These are phyloP conservation scores for Drosophila mimetica DNA, from an alignment of 2,888 invertebrate species.

Conservation along the genomic window DNA sequence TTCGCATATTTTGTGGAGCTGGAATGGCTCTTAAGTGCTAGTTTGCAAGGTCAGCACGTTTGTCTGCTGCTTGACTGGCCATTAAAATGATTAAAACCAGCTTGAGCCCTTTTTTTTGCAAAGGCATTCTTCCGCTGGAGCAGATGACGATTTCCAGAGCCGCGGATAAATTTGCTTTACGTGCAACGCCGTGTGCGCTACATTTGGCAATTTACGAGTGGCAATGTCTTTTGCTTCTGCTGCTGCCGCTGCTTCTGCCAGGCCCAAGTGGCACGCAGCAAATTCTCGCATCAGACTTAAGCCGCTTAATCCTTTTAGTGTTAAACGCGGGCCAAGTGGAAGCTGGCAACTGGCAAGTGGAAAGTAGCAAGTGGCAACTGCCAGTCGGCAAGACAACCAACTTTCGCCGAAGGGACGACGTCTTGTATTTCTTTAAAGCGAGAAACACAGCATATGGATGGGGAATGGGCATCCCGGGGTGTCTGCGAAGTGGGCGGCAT, in stretches of 20 bases:
- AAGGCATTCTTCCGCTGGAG: slow-evolving; percentile 32
- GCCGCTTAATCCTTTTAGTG: slow-evolving; percentile 78
- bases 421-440: slow-evolving; percentile 66
- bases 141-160: slow-evolving; percentile 40
- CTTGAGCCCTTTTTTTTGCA: slow-evolving; percentile 39
- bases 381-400: slow-evolving; percentile 51
- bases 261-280: slow-evolving; percentile 61
- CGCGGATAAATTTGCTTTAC: slow-evolving; percentile 69
- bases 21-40: slow-evolving; percentile 14
- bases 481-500: slow-evolving; percentile 16
- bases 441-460: slow-evolving; percentile 40
- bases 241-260: slow-evolving; percentile 33
- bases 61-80: slow-evolving; percentile 26
- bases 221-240: slow-evolving; percentile 34
- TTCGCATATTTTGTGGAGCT: slow-evolving; percentile 11
- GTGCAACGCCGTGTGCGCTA: slow-evolving; percentile 51
- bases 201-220: slow-evolving; percentile 59
- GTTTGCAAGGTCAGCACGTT: slow-evolving; percentile 51
- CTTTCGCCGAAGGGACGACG: slow-evolving; percentile 31
- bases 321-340: slow-evolving; percentile 64
- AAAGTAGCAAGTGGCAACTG: slow-evolving; percentile 17
- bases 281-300: slow-evolving; percentile 75
- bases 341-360: slow-evolving; percentile 54
- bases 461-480: no score
- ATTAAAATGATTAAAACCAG: slow-evolving; percentile 59